These are phyloP conservation scores for Tineola bisselliella DNA, from an alignment of 2,888 invertebrate species.

Conservation along the genomic window DNA sequence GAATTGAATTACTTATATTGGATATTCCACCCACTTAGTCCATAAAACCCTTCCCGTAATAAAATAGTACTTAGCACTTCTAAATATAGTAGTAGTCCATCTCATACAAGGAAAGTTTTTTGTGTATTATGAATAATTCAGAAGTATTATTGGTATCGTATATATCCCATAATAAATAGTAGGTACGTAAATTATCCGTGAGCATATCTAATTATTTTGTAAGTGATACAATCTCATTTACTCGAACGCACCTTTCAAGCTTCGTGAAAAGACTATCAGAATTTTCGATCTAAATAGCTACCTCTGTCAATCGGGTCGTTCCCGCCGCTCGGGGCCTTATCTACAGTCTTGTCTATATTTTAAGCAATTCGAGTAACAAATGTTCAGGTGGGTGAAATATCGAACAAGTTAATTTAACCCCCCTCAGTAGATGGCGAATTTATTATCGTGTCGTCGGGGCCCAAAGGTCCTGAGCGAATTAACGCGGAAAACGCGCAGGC, in stretches of 20 bases:
- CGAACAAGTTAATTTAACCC: slow-evolving; percentile 12
- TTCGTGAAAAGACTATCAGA: slow-evolving; percentile 9
- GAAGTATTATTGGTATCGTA: no score
- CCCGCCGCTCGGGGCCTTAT: not conserved
- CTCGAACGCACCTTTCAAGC: slow-evolving; percentile 1
- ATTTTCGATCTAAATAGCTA: slow-evolving; percentile 7
- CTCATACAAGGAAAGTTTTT: no score
- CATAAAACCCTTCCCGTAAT: no score
- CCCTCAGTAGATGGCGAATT: slow-evolving; percentile 4
- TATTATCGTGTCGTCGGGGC: slow-evolving; percentile 9
- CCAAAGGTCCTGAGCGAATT: slow-evolving; percentile 13
- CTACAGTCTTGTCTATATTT: slow-evolving; percentile 10
- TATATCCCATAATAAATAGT: not conserved
- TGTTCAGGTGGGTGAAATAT: slow-evolving; percentile 13
- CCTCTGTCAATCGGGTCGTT: slow-evolving; percentile 7
- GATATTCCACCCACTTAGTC: no score
- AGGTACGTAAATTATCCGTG: not conserved
- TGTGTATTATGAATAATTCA: no score
- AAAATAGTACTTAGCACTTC: no score
- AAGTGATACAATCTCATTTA: slow-evolving; percentile 4
- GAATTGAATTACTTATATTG: no score
- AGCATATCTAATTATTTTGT: slow-evolving; percentile 11
- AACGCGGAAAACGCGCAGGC: not conserved
- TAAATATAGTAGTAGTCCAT: no score
- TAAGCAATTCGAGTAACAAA: slow-evolving; percentile 9